phyloP scores from a whole-genome alignment of 2,797 vertebrate genomes.

The Chrysocyon brachyurus region DNA sequence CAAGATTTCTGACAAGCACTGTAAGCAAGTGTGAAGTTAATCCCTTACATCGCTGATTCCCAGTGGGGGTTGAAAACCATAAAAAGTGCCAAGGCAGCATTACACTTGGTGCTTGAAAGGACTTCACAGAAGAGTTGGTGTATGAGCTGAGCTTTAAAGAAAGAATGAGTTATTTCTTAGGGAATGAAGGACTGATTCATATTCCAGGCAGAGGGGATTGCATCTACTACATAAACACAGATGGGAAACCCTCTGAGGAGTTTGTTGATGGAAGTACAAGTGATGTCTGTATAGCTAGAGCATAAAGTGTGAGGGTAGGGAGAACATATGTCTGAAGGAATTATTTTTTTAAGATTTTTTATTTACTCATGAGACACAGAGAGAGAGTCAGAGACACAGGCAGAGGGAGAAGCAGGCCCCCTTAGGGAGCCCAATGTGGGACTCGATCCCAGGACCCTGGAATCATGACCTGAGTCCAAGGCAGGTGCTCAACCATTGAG shows the following conservation, averaged over 20 bases:
- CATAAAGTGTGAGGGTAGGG: neutral
- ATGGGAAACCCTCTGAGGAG: neutral
- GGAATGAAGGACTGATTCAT: neutral
- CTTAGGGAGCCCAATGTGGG: no score
- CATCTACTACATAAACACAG: neutral
- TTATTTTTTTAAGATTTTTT: neutral
- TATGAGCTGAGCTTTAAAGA: neutral
- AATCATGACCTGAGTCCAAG: no score
- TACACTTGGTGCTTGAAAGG: neutral
- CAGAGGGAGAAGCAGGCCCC: no score
- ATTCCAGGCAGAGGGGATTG: neutral
- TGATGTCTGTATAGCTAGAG: neutral
- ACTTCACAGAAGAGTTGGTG: neutral
- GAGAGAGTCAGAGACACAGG: no score
- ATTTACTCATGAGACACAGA: no score
- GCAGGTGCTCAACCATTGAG: no score
- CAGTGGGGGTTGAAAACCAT: neutral
- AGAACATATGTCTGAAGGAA: neutral
- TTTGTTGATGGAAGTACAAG: neutral
- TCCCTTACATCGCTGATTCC: neutral
- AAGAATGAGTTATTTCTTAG: constrained; percentile 1
- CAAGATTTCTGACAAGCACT: constrained; percentile 29
- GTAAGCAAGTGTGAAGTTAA: constrained; percentile 27
- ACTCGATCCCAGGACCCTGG: no score
- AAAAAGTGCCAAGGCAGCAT: neutral